phyloP scores from a whole-genome alignment of 2,888 invertebrate species.

The Trisateles emortualis region DNA sequence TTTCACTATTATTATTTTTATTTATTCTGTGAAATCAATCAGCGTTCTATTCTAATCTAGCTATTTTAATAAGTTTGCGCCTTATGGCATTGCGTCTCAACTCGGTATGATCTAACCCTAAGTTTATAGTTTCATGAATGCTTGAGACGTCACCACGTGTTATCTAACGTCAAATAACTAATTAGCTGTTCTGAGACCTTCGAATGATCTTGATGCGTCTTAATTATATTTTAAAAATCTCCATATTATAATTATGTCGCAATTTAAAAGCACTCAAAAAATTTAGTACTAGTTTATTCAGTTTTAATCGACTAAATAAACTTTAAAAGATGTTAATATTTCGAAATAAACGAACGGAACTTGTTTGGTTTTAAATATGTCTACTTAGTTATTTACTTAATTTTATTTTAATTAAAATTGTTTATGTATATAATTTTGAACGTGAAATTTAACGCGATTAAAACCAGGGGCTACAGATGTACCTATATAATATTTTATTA shows the following conservation, averaged over 20 bases:
- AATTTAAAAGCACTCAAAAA: slow-evolving; percentile 20
- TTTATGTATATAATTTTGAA: too few relatives aligned
- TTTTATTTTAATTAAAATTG: too few relatives aligned
- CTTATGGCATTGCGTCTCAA: too few relatives aligned
- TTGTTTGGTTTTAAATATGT: background rate
- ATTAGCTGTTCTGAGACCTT: slow-evolving; percentile 21
- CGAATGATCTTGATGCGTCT: slow-evolving; percentile 17
- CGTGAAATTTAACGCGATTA: too few relatives aligned
- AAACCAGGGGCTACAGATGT: too few relatives aligned
- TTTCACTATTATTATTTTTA: too few relatives aligned
- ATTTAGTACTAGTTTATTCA: slow-evolving; percentile 17
- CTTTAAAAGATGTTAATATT: slow-evolving; percentile 10
- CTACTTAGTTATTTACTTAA: too few relatives aligned
- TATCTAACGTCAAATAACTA: slow-evolving; percentile 12
- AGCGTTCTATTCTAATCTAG: too few relatives aligned
- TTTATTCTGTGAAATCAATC: too few relatives aligned
- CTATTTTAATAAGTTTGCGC: too few relatives aligned
- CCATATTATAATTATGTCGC: slow-evolving; percentile 26
- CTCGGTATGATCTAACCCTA: too few relatives aligned
- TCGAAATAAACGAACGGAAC: background rate
- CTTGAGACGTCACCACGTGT: slow-evolving; percentile 27
- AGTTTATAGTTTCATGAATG: background rate
- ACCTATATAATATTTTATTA: too few relatives aligned
- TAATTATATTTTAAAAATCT: slow-evolving; percentile 29
- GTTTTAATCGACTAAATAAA: slow-evolving; percentile 2